Percentiles rank a stretch among this genome's conserved stretches.
phyloP scores from a whole-genome alignment of 2,888 invertebrate species.

The Palloptera scutellata region DNA sequence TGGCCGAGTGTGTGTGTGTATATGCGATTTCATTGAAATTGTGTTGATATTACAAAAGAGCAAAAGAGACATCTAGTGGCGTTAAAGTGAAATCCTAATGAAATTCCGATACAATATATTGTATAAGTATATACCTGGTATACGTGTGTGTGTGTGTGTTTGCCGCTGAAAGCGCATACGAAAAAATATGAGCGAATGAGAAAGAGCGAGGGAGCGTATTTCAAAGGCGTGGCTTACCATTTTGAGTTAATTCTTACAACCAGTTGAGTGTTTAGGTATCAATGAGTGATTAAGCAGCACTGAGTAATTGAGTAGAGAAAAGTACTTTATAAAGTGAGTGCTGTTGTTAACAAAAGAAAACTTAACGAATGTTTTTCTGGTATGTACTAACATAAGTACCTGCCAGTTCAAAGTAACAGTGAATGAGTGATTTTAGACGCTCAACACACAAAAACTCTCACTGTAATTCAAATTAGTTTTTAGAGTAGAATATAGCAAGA shows the following conservation, averaged over 20 bases:
- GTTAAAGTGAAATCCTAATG: slow-evolving; percentile 19
- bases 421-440: not conserved
- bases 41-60: slow-evolving; percentile 9
- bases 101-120: slow-evolving; percentile 41
- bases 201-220: slow-evolving; percentile 13
- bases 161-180: not conserved
- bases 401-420: too few species aligned
- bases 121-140: too few species aligned
- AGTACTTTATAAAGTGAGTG: not conserved
- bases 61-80: slow-evolving; percentile 43
- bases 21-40: slow-evolving; percentile 10
- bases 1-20: slow-evolving; percentile 22
- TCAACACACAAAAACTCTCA: slow-evolving; percentile 5
- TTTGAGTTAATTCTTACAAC: not conserved
- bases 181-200: not conserved
- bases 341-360: not conserved
- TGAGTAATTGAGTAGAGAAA: slow-evolving; percentile 8
- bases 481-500: not conserved
- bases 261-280: not conserved
- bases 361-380: too few species aligned
- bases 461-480: slow-evolving; percentile 14
- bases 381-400: too few species aligned
- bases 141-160: not conserved
- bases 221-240: not conserved
- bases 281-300: not conserved